Base-by-base conservation (phyloP, 2,888 invertebrate genomes). In the Drosophila cognata region DNA sequence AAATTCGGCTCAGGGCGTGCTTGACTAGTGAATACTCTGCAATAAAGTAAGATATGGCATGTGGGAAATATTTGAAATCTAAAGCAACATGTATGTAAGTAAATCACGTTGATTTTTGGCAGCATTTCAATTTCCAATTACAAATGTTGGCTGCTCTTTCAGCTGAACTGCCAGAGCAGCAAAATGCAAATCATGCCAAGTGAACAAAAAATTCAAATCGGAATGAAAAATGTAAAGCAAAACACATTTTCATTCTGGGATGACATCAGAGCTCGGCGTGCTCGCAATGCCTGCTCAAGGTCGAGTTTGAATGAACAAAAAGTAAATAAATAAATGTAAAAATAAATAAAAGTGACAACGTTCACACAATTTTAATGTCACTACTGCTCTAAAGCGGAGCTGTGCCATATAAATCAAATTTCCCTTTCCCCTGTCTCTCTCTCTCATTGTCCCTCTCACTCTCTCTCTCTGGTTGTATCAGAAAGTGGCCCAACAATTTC, bases 341-440 rank as follows among this genome's bases (percentile, higher is more conserved):
- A 57, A 58, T 65, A 65, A 71, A 64, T 65, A 63, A 74, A 67
- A 38, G 59, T 66, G 77, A 43, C 43, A 76, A 70, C 55, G 61
- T 56, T 79, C 71, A 75, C 64, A 79, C 68, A 38, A 66, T 83
- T 74, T 66, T 69, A 68, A 74, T 71, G 71, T 56, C 35, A n/a
- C n/a, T 2, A 8, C 2, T 65, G 29, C 51, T 41, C 25, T 48
- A 53, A 55, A 76, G 43, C 48, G 16, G 50, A 21, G 48, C 18
- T 53, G 36, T 53, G 41, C 38, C 51, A 56, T 16, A 66, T 80
- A 80, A 80, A 67, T 71, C 58, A 70, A 56, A 31, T 38, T 36
- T 43, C 51, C 41, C 52, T 43, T 18, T 11, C n/a, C 7, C 21
- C 13, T 46, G 21, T 0, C 4, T 16, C 8, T 16, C 13, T 21